Evolutionary conservation across 2,797 vertebrate species (phyloP).

Genomic region (Cuculus canorus): DNA sequence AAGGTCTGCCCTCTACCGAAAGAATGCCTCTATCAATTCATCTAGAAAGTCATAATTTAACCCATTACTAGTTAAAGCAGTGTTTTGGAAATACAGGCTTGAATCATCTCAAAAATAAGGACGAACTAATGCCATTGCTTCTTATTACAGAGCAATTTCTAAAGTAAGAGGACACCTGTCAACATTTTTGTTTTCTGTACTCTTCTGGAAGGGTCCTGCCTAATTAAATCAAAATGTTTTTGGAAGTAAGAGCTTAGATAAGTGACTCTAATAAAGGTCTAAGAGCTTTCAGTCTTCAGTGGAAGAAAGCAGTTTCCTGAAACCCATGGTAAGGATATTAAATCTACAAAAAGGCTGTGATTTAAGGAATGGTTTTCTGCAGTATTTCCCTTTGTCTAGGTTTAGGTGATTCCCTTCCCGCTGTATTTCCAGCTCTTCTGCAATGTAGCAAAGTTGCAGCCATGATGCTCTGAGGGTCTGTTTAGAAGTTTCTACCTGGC

Average conservation of each 20-base stretch:
- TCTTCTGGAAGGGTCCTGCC: background rate
- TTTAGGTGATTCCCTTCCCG: background rate
- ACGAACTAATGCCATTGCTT: background rate
- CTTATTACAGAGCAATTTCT: background rate
- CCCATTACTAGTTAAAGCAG: background rate
- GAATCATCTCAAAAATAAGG: background rate
- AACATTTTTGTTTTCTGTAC: constrained; percentile 10
- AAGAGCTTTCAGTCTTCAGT: background rate
- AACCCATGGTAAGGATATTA: background rate
- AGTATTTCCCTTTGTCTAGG: background rate
- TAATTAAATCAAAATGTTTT: background rate
- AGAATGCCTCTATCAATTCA: background rate
- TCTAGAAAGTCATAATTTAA: background rate
- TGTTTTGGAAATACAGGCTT: background rate
- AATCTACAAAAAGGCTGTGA: background rate
- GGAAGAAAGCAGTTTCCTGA: background rate
- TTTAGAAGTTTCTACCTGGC: background rate
- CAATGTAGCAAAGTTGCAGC: background rate
- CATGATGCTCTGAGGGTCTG: background rate
- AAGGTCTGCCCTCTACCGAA: background rate
- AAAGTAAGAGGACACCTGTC: background rate
- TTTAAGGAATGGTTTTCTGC: background rate
- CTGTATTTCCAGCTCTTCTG: background rate
- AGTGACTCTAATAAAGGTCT: background rate
- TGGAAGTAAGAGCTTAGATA: background rate